These are phyloP conservation scores for Myotis yumanensis DNA, from an alignment of 2,113 vertebrate species.

Conservation along the genomic window DNA sequence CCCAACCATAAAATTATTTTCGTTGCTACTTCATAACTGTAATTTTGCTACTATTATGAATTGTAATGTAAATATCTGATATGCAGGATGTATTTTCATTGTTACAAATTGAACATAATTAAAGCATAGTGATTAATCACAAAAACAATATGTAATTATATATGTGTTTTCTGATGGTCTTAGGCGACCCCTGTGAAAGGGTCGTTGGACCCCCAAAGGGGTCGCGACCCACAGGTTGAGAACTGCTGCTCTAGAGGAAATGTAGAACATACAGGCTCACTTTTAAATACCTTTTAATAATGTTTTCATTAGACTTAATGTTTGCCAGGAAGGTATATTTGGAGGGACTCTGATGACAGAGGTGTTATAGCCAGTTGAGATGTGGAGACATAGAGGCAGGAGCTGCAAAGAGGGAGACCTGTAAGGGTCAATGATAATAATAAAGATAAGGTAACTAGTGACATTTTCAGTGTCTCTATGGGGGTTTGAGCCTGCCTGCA, in stretches of 20 bases:
- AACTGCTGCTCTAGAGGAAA: conserved; percentile 15
- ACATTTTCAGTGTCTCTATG: not conserved
- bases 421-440: not conserved
- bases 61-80: too few species aligned
- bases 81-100: too few species aligned
- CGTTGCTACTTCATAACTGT: too few species aligned
- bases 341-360: conserved; percentile 52
- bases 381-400: not conserved
- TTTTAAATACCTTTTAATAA: conserved; percentile 68
- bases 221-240: too few species aligned
- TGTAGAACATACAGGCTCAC: conserved; percentile 58
- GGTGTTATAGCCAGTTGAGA: not conserved
- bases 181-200: too few species aligned
- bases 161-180: too few species aligned
- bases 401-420: not conserved
- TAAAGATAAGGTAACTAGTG: not conserved
- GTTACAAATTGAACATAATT: too few species aligned
- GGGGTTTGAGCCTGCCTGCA: not conserved
- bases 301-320: conserved; percentile 64
- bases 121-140: too few species aligned
- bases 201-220: too few species aligned
- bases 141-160: too few species aligned
- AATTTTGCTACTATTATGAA: too few species aligned
- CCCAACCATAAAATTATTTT: too few species aligned
- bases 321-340: conserved; percentile 34